phyloP scores from a whole-genome alignment of 2,113 vertebrate species.

The Silurus glanis region DNA sequence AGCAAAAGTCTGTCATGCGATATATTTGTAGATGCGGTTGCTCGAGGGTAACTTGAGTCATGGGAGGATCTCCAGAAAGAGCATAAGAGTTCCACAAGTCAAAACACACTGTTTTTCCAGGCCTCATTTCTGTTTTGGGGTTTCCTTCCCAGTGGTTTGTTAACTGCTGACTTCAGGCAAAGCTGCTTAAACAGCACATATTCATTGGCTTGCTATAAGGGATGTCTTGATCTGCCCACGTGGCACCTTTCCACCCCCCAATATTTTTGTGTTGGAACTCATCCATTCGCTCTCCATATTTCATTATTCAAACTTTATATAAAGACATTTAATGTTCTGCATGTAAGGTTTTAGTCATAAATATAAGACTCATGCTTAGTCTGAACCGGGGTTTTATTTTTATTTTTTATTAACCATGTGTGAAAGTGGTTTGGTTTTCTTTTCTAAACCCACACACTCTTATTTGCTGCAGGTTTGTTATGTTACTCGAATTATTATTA shows the following conservation, averaged over 20 bases:
- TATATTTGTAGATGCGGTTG: not conserved
- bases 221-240: not conserved
- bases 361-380: not conserved
- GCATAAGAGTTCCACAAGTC: constrained; percentile 9
- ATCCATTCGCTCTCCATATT: not conserved
- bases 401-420: not conserved
- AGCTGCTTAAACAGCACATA: constrained; percentile 28
- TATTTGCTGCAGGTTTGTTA: not conserved
- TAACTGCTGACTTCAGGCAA: constrained; percentile 26
- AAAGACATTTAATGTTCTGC: not conserved
- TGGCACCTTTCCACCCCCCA: not conserved
- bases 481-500: not conserved
- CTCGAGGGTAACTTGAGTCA: constrained; percentile 14
- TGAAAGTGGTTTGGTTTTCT: not conserved
- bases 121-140: not conserved
- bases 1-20: constrained; percentile 4
- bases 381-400: too few relatives aligned
- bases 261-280: not conserved
- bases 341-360: not conserved
- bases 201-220: not conserved
- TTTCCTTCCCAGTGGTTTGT: constrained; percentile 26
- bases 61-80: constrained; percentile 25
- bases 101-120: constrained; percentile 41
- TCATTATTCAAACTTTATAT: not conserved
- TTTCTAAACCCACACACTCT: not conserved